Evolutionary conservation across 2,797 vertebrate genomes (phyloP).

Genomic region (Typhlichthys eigenmanni): DNA sequence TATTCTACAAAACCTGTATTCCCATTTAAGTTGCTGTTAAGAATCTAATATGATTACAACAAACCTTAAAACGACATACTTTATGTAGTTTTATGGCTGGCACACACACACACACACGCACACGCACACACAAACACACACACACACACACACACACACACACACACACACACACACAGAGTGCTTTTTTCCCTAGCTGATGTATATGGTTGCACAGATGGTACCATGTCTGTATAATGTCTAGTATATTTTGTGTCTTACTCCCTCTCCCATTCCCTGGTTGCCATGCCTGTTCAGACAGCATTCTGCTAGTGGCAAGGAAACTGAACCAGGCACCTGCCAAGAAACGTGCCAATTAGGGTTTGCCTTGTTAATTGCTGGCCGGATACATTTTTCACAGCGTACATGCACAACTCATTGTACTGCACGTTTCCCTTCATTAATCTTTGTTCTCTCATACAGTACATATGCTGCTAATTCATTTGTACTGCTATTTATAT

Average conservation of each 20-base stretch:
- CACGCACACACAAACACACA: not conserved
- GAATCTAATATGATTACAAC: too few relatives aligned
- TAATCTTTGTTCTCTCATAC: constrained; percentile 1
- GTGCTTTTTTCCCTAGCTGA: too few relatives aligned
- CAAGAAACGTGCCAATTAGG: constrained; percentile 58
- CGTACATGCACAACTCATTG: constrained; percentile 21
- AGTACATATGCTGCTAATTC: not conserved
- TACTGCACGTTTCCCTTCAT: constrained; percentile 4
- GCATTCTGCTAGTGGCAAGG: constrained; percentile 1
- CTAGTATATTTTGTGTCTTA: too few relatives aligned
- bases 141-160: not conserved
- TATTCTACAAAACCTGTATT: too few relatives aligned
- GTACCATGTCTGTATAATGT: too few relatives aligned
- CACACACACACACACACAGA: not conserved
- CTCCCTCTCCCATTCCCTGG: too few relatives aligned
- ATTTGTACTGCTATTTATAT: not conserved
- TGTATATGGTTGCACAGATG: not conserved
- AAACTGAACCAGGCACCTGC: constrained; percentile 36
- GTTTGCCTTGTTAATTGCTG: constrained; percentile 51
- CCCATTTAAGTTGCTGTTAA: too few relatives aligned
- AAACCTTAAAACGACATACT: too few relatives aligned
- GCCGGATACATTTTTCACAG: constrained; percentile 36
- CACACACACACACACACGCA: not conserved
- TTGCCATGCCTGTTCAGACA: constrained; percentile 35
- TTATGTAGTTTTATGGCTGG: too few relatives aligned